Evolutionary conservation across 2,888 invertebrate species (phyloP).

Genomic region (Sphaeridia pumilis): DNA sequence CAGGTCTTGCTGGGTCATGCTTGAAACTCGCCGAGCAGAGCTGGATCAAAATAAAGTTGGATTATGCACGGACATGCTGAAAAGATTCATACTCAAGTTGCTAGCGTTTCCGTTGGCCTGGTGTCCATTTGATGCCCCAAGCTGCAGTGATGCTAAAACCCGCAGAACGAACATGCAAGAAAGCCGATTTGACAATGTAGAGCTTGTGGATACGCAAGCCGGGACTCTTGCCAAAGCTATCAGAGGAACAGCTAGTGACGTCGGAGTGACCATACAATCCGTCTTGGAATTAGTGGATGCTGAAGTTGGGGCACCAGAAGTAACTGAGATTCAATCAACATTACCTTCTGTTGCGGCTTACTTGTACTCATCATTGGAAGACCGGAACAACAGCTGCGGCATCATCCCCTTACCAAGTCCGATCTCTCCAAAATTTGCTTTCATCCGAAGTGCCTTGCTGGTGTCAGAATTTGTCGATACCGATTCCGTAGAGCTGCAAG

Average conservation of each 20-base stretch:
- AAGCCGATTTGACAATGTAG: too few species aligned
- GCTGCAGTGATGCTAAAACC: too few species aligned
- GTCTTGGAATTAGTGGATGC: too few species aligned
- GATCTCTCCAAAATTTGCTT: not conserved
- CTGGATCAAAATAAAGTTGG: not conserved
- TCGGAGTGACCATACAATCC: not conserved
- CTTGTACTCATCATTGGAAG: not conserved
- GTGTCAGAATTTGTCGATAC: not conserved
- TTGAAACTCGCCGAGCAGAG: not conserved
- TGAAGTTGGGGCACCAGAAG: too few species aligned
- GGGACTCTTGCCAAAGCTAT: too few species aligned
- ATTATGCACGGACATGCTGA: not conserved
- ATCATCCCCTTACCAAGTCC: not conserved
- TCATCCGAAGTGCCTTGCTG: not conserved
- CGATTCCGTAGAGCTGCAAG: not conserved
- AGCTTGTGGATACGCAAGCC: too few species aligned
- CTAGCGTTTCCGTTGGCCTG: conserved; percentile 1
- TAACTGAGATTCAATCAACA: not conserved
- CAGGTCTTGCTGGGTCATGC: not conserved
- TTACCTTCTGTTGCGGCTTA: not conserved
- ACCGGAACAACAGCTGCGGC: not conserved
- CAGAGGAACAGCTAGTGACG: not conserved
- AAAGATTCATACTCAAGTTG: not conserved
- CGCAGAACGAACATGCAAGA: too few species aligned
- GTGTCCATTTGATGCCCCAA: conserved; percentile 7